These are phyloP conservation scores for Popillia japonica DNA, from an alignment of 1,140 invertebrate species.

Conservation along the genomic window DNA sequence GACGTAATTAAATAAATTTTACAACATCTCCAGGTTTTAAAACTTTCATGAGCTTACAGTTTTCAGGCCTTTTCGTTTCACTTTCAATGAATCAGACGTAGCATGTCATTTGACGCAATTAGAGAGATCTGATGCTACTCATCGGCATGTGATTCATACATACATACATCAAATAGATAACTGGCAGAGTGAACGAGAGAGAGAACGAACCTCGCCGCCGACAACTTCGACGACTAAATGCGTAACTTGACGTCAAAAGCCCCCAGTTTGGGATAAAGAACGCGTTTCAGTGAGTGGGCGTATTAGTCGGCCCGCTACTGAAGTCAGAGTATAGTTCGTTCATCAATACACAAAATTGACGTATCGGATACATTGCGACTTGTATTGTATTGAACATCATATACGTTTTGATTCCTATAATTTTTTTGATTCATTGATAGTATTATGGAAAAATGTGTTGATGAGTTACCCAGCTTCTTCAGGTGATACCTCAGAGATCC, in stretches of 20 bases:
- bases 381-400: too few relatives aligned
- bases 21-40: too few relatives aligned
- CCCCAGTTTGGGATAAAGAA: constrained; percentile 28
- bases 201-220: not conserved
- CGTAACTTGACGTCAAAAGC: constrained; percentile 32
- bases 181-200: not conserved
- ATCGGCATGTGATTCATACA: constrained; percentile 18
- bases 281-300: constrained; percentile 21
- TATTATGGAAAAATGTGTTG: too few relatives aligned
- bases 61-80: not conserved
- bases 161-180: constrained; percentile 25
- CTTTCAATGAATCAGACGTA: constrained; percentile 21
- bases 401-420: too few relatives aligned
- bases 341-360: too few relatives aligned
- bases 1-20: too few relatives aligned
- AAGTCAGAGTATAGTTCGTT: too few relatives aligned
- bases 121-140: not conserved
- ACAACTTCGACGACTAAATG: constrained; percentile 30
- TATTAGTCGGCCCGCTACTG: not conserved
- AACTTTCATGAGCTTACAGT: not conserved
- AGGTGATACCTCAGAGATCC: too few relatives aligned
- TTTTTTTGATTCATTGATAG: too few relatives aligned
- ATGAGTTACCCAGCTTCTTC: too few relatives aligned
- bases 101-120: constrained; percentile 31
- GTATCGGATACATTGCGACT: too few relatives aligned